Percentiles rank a stretch among this genome's conserved stretches.
phyloP scores from a whole-genome alignment of 2,113 vertebrate genomes.

The Arvicanthis niloticus region DNA sequence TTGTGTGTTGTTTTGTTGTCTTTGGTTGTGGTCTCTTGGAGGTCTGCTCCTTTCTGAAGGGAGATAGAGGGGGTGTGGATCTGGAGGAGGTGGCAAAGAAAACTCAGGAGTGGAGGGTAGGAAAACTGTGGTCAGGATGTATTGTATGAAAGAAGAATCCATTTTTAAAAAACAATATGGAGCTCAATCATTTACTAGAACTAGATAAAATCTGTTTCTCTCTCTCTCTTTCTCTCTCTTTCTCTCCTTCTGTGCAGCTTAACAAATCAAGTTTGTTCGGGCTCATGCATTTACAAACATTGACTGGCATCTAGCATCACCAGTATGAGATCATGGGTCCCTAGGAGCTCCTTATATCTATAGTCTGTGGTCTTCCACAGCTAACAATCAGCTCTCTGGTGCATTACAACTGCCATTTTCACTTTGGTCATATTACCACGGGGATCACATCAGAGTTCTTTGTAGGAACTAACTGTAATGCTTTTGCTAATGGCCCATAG shows the following conservation, averaged over 20 bases:
- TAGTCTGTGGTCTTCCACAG: constrained; percentile 32
- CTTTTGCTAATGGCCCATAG: constrained; percentile 52
- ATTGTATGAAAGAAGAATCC: neutral
- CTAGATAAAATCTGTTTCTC: constrained; percentile 22
- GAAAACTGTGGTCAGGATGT: neutral
- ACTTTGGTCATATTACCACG: constrained; percentile 53
- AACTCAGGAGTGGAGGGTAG: too few species aligned
- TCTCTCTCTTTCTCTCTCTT: neutral
- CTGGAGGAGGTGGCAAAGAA: neutral
- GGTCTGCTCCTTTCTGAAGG: neutral
- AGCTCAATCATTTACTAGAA: neutral
- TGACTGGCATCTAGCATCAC: constrained; percentile 5
- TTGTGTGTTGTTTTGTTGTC: neutral
- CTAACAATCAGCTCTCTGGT: constrained; percentile 53
- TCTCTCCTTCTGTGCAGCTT: neutral
- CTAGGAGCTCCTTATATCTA: constrained; percentile 34
- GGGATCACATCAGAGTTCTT: constrained; percentile 51
- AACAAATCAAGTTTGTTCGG: constrained; percentile 57
- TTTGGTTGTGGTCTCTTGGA: neutral
- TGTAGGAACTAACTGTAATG: constrained; percentile 44
- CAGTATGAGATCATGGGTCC: constrained; percentile 42
- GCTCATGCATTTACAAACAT: constrained; percentile 39
- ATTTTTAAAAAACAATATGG: neutral
- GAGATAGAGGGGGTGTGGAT: neutral
- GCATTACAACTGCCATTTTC: constrained; percentile 31